Evolutionary conservation across 2,113 vertebrate species (phyloP), one percentile per base, ranked within the genome.

Genomic region (Corythaixoides concolor): DNA sequence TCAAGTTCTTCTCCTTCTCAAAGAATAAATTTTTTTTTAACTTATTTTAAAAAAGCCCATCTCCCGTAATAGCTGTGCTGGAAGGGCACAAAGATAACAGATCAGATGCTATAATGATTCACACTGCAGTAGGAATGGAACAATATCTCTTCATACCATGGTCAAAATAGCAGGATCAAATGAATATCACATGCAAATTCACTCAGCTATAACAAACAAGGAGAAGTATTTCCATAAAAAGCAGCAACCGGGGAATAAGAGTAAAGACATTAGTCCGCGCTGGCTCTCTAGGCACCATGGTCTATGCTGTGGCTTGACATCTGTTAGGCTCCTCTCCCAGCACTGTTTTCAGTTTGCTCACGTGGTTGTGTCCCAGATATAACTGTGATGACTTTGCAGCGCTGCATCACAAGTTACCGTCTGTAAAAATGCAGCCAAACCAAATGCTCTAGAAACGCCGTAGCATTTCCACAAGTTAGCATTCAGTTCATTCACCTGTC

Each of bases 101-200:
- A 80, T 68, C 82, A 88, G 68, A 90, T 85, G 58, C 49, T 94
- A 3, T 8, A 79, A n/a, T n/a, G 43, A 92, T 81, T 89, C 84
- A 89, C 74, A 35, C 68, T 64, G 18, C 64, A 78, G 56, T 2
- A 85, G 64, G 76, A 75, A 78, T 74, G 56, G 83, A 94, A 93
- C 50, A 95, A 41, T 86, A 88, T 67, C 59, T 58, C 50, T 67
- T 90, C 72, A 74, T 72, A 58, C 43, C 52, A 24, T 2, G 52
- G 91, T 91, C 60, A 94, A 81, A 95, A 95, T 67, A 94, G 80
- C 80, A 83, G 68, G 87, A 83, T 56, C 83, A 89, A 95, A 81
- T 91, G 20, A 78, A 9, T 78, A 72, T 78, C 66, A 52, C 68
- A 91, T 80, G 60, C 23, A 91, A 81, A 95, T 72, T 87, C 91